These are phyloP conservation scores for Rhyacophila evoluta DNA, from an alignment of 2,888 invertebrate species.

Conservation along the genomic window DNA sequence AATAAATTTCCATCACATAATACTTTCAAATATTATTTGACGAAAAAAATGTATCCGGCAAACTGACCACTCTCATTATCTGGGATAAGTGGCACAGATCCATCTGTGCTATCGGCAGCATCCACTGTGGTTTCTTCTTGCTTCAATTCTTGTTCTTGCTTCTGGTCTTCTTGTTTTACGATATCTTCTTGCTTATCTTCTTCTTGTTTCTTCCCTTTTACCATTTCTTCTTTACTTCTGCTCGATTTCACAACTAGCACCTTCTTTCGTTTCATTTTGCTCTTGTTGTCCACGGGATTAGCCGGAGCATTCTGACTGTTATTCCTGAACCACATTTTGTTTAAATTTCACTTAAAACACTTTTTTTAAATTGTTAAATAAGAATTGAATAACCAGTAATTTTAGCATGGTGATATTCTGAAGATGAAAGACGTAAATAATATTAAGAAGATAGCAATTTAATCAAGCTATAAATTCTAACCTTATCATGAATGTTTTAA, in stretches of 20 bases:
- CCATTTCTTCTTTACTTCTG: slow-evolving; percentile 61
- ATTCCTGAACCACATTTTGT: slow-evolving; percentile 52
- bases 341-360: background rate
- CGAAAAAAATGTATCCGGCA: background rate
- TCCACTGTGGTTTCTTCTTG: slow-evolving; percentile 19
- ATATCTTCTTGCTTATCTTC: background rate
- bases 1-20: background rate
- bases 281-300: slow-evolving; percentile 62
- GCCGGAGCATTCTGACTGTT: slow-evolving; percentile 36
- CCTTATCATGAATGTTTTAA: slow-evolving; percentile 1
- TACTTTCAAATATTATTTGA: background rate
- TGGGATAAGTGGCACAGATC: background rate
- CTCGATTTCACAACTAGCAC: slow-evolving; percentile 63
- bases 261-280: slow-evolving; percentile 65
- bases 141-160: background rate
- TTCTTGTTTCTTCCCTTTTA: slow-evolving; percentile 58
- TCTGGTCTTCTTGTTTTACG: background rate
- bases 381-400: background rate
- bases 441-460: too few relatives aligned
- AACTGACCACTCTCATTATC: slow-evolving; percentile 7
- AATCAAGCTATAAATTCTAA: too few relatives aligned
- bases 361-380: background rate
- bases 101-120: background rate
- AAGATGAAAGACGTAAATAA: too few relatives aligned
- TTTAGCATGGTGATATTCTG: background rate